Evolutionary conservation across 1,140 invertebrate genomes (phyloP).

Genomic region (Caenorhabditis tropicalis): DNA sequence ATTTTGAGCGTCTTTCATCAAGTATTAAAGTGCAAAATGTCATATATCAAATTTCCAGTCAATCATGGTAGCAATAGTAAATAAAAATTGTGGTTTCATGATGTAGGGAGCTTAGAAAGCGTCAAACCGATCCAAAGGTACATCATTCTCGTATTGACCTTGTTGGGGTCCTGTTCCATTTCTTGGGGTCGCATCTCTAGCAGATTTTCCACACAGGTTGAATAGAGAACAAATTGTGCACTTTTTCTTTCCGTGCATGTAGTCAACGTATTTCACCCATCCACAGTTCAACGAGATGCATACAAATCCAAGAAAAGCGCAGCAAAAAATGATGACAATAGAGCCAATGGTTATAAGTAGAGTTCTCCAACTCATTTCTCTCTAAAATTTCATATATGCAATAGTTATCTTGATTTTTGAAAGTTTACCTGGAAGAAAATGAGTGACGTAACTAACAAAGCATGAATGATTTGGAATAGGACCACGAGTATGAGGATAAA

Average conservation of each 20-base stretch:
- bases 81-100: background rate
- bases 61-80: background rate
- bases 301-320: constrained; percentile 10
- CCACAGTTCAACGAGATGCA: constrained; percentile 62
- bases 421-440: constrained; percentile 71
- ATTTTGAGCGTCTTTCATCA: background rate
- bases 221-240: constrained; percentile 19
- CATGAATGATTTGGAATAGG: constrained; percentile 63
- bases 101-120: background rate
- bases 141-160: background rate
- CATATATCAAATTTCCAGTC: background rate
- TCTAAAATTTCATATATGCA: background rate
- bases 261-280: constrained; percentile 70
- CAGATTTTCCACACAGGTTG: background rate
- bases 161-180: background rate
- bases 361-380: constrained; percentile 31
- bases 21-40: constrained; percentile 10
- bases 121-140: constrained; percentile 9
- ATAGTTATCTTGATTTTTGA: background rate
- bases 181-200: background rate
- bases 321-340: constrained; percentile 61
- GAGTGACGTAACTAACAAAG: constrained; percentile 60
- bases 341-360: constrained; percentile 59
- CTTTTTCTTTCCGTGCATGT: constrained; percentile 67
- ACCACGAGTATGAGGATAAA: constrained; percentile 62